Percentiles rank a stretch among this genome's conserved stretches.
Conservation (phyloP, 2,888 invertebrate species). For the Dascillus cervinus region DNA sequence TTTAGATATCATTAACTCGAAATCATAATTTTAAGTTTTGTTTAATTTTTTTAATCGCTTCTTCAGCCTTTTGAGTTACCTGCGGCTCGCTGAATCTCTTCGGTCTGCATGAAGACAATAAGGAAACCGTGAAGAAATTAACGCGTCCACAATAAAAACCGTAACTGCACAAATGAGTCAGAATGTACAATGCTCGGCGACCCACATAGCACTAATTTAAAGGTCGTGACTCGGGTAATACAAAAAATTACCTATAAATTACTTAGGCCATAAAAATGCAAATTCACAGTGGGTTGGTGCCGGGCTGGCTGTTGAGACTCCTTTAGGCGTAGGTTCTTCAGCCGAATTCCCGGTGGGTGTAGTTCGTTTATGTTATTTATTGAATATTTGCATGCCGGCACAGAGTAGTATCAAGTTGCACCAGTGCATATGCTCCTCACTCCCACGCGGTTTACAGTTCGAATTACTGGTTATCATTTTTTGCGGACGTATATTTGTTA, state of each 20-base stretch:
- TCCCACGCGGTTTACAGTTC: conserved; percentile 8
- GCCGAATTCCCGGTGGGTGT: conserved; percentile 21
- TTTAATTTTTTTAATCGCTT: too few relatives aligned
- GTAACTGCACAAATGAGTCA: conserved; percentile 4
- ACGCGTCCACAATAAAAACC: too few relatives aligned
- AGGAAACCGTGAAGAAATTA: too few relatives aligned
- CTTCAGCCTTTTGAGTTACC: too few relatives aligned
- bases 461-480: conserved; percentile 8
- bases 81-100: too few relatives aligned
- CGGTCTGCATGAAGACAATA: too few relatives aligned
- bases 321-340: conserved; percentile 18
- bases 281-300: conserved; percentile 12
- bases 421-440: conserved; percentile 7
- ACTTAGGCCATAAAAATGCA: conserved; percentile 15
- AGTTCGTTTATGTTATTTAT: conserved; percentile 19
- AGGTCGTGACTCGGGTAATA: conserved; percentile 9
- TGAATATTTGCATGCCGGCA: conserved; percentile 22
- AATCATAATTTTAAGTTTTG: too few relatives aligned
- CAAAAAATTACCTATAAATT: conserved; percentile 13
- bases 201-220: conserved; percentile 13
- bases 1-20: too few relatives aligned
- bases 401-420: conserved; percentile 7
- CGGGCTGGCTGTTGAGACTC: conserved; percentile 14
- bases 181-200: conserved; percentile 4
- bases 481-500: too few relatives aligned